Evolutionary conservation across 2,888 invertebrate genomes (phyloP).

Genomic region (Encarsia formosa): DNA sequence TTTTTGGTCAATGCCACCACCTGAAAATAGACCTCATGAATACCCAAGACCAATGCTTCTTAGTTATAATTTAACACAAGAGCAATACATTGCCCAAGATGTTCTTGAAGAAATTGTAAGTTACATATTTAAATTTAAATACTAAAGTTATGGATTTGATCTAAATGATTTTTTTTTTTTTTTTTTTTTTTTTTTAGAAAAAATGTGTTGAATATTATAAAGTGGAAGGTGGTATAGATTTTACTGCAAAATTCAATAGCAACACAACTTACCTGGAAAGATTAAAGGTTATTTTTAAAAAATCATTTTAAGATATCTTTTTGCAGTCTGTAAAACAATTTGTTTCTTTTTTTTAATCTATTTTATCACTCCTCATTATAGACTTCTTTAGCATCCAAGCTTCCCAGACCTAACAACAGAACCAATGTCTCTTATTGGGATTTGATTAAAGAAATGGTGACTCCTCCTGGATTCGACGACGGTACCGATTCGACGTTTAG

Average conservation of each 20-base stretch:
- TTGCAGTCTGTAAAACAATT: too few species aligned
- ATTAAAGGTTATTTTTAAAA: too few species aligned
- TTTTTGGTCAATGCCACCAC: constrained; percentile 95
- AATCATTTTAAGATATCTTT: constrained; percentile 3
- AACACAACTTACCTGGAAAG: constrained; percentile 80
- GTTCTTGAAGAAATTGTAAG: constrained; percentile 77
- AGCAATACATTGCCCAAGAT: constrained; percentile 74
- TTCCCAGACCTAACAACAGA: constrained; percentile 73
- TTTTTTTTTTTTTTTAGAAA: constrained; percentile 53
- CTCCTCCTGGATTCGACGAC: constrained; percentile 70
- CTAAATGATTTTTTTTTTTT: constrained; percentile 1
- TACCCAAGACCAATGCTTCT: constrained; percentile 90
- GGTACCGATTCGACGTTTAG: constrained; percentile 57
- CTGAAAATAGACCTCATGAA: constrained; percentile 86
- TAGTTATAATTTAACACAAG: constrained; percentile 79
- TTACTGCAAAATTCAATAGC: constrained; percentile 64
- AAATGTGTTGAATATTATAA: constrained; percentile 81
- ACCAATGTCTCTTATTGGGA: constrained; percentile 76
- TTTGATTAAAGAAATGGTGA: constrained; percentile 71
- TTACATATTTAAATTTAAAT: constrained; percentile 8
- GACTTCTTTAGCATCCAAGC: constrained; percentile 73
- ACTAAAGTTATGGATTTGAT: not conserved
- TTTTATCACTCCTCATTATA: constrained; percentile 25
- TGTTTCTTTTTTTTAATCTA: not conserved
- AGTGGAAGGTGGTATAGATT: constrained; percentile 64